Base-by-base conservation (phyloP, 2,888 invertebrate species). In the Leucoma salicis region DNA sequence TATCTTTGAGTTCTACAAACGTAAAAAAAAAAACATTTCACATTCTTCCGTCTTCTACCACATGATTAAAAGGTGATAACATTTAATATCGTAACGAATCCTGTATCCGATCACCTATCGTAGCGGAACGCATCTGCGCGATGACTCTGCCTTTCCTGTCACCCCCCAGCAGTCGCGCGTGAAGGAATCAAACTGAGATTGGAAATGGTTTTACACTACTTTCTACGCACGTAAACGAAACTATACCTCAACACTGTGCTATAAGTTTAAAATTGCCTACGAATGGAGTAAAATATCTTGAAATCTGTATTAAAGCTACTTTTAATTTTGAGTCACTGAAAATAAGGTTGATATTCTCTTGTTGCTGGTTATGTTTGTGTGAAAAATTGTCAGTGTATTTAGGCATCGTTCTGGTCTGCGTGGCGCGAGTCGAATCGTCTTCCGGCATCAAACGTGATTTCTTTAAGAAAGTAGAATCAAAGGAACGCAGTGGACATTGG, bases 361-460 rank as follows among this genome's bases (percentile, higher is more conserved):
- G 46, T 1, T 0, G 2, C 8, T 10, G 1, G 18, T 5, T 35
- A 18, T 45, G 45, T 44, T 16, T 60, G 56, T 56, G 63, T 64
- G 45, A 64, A 66, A 57, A 70, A 67, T 73, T 64, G 70, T 70
- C 63, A 76, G 70, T 73, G 66, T 67, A 65, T 63, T 60, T 54
- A 65, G 66, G 44, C 61, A 53, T 59, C 78, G 86, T 85, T 85
- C 78, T 84, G 83, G 82, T 86, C 74, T 62, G 69, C 64, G 74
- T 78, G 74, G 66, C 60, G 72, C 85, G 86, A 70, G 70, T 74
- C 87, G 82, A 87, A 88, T 88, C 72, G 83, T 82, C 85, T 87
- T 88, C 88, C 88, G 87, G 88, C 75, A 75, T 65, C 57, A 69
- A 83, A 88, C 87, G 87, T 87, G 88, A 86, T 87, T 86, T 86